phyloP scores from a whole-genome alignment of 1,140 invertebrate genomes.

The Leptopilina boulardi region DNA sequence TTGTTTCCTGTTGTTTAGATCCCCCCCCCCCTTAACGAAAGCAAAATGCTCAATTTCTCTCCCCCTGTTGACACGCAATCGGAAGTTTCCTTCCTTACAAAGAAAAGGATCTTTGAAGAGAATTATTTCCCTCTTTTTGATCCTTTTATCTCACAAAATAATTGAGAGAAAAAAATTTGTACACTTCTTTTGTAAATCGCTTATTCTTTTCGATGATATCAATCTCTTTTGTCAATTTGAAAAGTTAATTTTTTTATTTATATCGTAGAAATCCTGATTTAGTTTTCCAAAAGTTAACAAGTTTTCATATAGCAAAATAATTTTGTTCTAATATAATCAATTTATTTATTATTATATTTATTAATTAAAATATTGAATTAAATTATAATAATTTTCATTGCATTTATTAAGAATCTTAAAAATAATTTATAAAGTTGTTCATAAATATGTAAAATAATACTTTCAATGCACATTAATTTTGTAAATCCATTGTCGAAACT shows the following conservation, averaged over 20 bases:
- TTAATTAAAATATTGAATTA: too few species aligned
- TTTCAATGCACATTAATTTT: neutral
- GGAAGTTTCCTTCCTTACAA: neutral
- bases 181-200: neutral
- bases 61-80: neutral
- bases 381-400: neutral
- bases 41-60: neutral
- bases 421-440: too few species aligned
- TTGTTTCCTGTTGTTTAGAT: slow-evolving; percentile 12
- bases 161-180: neutral
- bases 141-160: neutral
- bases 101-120: slow-evolving; percentile 4
- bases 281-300: too few species aligned
- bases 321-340: too few species aligned
- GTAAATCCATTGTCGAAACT: neutral
- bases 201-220: neutral
- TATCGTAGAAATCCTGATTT: too few species aligned
- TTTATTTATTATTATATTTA: too few species aligned
- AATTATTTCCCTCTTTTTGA: neutral
- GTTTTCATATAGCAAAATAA: too few species aligned
- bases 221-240: neutral
- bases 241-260: neutral
- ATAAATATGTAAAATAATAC: too few species aligned
- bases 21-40: neutral
- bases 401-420: neutral